phyloP scores from a whole-genome alignment of 2,797 vertebrate species.

The Ambastaia sidthimunki region DNA sequence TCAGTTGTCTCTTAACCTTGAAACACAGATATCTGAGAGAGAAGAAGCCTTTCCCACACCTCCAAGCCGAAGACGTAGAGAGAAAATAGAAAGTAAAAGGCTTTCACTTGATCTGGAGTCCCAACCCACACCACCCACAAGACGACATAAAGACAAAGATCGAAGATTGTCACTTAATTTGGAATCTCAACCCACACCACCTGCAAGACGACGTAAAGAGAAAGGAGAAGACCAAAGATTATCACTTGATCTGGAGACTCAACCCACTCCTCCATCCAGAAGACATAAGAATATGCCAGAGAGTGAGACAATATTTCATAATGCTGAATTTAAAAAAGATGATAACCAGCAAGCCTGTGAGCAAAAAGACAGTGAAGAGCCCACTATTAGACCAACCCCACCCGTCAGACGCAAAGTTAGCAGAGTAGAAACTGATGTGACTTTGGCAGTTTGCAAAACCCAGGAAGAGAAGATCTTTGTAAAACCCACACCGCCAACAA shows the following conservation, averaged over 20 bases:
- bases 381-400: conserved; percentile 38
- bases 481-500: conserved; percentile 50
- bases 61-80: conserved; percentile 32
- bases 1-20: conserved; percentile 18
- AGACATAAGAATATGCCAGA: conserved; percentile 11
- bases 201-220: conserved; percentile 41
- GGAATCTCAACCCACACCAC: conserved; percentile 43
- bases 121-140: conserved; percentile 44
- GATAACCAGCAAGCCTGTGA: conserved; percentile 8
- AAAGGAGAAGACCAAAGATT: conserved; percentile 23
- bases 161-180: conserved; percentile 23
- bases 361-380: neutral
- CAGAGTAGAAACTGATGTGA: neutral
- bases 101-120: neutral
- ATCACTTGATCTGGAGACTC: conserved; percentile 29
- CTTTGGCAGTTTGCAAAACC: neutral
- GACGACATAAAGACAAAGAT: conserved; percentile 36
- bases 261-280: conserved; percentile 36
- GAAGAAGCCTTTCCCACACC: conserved; percentile 17
- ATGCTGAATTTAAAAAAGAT: conserved; percentile 2
- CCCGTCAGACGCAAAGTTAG: conserved; percentile 45
- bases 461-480: conserved; percentile 9
- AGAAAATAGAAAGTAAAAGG: neutral
- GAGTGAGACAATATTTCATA: neutral
- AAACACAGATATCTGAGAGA: conserved; percentile 5